Conservation (phyloP, 2,113 vertebrate species). For the Aegithalos caudatus region DNA sequence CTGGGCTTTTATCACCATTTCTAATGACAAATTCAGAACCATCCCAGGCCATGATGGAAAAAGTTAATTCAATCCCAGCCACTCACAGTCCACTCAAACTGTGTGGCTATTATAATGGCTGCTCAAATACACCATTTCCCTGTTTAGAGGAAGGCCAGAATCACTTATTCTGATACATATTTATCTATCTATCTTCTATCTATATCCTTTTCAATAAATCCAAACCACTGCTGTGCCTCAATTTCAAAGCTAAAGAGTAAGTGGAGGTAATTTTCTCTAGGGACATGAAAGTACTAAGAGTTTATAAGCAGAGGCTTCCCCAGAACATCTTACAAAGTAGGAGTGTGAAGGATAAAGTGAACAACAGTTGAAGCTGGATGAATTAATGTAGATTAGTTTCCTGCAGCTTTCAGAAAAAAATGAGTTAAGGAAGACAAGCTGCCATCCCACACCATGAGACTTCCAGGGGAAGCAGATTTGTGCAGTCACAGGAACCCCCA, state of each 20-base stretch:
- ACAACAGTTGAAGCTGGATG: background rate
- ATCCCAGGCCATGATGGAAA: background rate
- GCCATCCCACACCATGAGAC: background rate
- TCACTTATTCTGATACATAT: too few species aligned
- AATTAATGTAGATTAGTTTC: background rate
- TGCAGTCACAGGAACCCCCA: background rate
- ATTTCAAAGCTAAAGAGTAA: background rate
- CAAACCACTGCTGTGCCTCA: background rate
- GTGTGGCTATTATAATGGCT: background rate
- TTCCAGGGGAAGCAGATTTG: background rate
- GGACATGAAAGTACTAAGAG: background rate
- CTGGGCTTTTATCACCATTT: background rate
- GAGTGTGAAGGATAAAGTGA: background rate
- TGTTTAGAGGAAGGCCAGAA: background rate
- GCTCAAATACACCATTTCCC: background rate
- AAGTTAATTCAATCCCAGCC: accelerated
- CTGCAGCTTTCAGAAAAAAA: background rate
- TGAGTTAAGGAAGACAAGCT: background rate
- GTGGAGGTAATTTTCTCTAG: background rate
- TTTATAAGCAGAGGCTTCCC: background rate
- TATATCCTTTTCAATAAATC: background rate
- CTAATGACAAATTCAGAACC: background rate
- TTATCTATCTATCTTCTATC: too few species aligned
- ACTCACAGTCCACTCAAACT: background rate
- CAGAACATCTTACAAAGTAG: background rate